Evolutionary conservation across 2,113 vertebrate species (phyloP), one percentile per base, ranked within the genome.

Genomic region (Edolisoma coerulescens): DNA sequence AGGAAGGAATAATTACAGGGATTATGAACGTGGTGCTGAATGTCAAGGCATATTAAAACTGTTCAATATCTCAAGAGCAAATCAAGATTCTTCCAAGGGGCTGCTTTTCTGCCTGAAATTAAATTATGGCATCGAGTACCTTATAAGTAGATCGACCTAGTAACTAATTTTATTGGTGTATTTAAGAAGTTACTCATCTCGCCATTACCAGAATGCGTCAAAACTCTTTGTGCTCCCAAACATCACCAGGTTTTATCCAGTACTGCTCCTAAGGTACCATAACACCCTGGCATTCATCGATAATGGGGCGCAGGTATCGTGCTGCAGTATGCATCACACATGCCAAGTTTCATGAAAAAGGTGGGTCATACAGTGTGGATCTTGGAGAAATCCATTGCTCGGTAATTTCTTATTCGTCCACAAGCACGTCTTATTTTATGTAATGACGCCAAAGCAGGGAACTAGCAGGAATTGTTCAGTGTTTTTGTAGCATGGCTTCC

Each of bases 1-100:
- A 88, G 87, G 87, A 89, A 91, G 84, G 73, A 89, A 60, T 93
- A 96, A 94, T 94, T 95, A 56, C 89, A 95, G 57, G 79, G 64
- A 91, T 90, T 92, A 83, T 64, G 50, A 88, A 86, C 2, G 17
- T 42, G 21, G 67, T 32, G 35, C 49, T 74, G 74, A 91, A 90
- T 88, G 76, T 88, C 96, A 95, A 92, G 76, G 50, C n/a, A 1
- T 17, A 61, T 64, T 86, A 90, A 73, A 90, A 57, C 64, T 73
- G 42, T 41, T 95, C 67, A 61, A 2, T 54, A 57, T 47, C 71
- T 95, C 57, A 59, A 68, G 73, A 84, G 39, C 5, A 32, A 78
- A 92, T 53, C 78, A 69, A 87, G 53, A 89, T 60, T 86, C 53
- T 92, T 95, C 65, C 54, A 89, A 83, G 64, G 49, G 7, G 1